Base-by-base conservation (phyloP, 30 jellyfish, hydroid and myxozoan genomes). In the Chrysaora quinquecirrha region DNA sequence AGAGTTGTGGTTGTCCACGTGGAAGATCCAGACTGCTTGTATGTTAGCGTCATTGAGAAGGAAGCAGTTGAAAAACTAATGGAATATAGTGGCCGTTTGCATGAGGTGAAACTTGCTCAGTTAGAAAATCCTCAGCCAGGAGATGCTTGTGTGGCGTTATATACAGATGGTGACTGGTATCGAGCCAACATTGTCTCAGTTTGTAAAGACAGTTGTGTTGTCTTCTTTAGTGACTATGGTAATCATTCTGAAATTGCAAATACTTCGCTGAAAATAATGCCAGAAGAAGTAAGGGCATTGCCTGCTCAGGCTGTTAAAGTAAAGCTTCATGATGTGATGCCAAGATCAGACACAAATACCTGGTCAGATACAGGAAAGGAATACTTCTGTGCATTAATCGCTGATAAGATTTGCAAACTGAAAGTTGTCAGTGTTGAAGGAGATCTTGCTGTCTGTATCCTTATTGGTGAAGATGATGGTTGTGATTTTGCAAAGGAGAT, bases 161-260 rank as follows among this genome's bases (percentile, higher is more conserved):
- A 61, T 56, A 28, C 86, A 14, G 95, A 84, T 32, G 95, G 76
- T 0, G 75, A 23, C 0, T 84, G 95, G 95, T 84, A 84, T 78
- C 10, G 95, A 73, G 95, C 95, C 29, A 63, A 64, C 30, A 71
- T 84, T 10, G 34, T 74, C 18, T 61, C 88, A 19, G 38, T 35
- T 30, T 12, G 33, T 30, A 38, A 48, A 16, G 33, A 46, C 38
- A 29, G 20, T 11, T 62, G 89, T 52, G 16, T 1, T 2, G 95
- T 91, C 30, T 91, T 27, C 71, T 91, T 91, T 73, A 70, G 56
- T 32, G 98, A 91, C 52, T 91, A 76, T 85, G 98, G 98, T 19
- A 91, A 91, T 77, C 23, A 77, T 1, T 92, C 87, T 4, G 48
- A 72, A 12, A 88, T 86, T 10, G 27, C 83, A 14, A 58, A 30